Evolutionary conservation across 1,140 invertebrate species (phyloP).

Genomic region (Sarcophaga bullata): DNA sequence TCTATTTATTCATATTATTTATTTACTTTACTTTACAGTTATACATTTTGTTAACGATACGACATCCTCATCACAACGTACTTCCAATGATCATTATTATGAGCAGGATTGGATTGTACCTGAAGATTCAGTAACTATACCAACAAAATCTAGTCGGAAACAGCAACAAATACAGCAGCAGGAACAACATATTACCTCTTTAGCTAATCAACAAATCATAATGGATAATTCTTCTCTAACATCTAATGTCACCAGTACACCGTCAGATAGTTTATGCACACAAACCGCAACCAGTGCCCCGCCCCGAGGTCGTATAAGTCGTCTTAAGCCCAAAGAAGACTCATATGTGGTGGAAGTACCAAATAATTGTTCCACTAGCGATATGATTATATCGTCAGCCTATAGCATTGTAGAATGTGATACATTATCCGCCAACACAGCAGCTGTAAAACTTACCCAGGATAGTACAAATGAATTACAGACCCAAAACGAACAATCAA

Average conservation of each 20-base stretch:
- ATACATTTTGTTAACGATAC: constrained; percentile 39
- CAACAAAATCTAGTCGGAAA: constrained; percentile 43
- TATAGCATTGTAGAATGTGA: constrained; percentile 48
- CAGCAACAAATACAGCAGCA: constrained; percentile 41
- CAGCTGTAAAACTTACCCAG: constrained; percentile 45
- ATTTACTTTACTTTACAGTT: constrained; percentile 33
- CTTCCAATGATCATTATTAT: constrained; percentile 57
- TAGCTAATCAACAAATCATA: constrained; percentile 2
- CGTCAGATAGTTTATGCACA: constrained; percentile 45
- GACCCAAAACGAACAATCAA: background rate
- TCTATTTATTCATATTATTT: background rate
- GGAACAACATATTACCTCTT: constrained; percentile 27
- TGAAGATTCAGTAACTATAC: constrained; percentile 42
- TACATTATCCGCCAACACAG: constrained; percentile 31
- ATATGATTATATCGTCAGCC: background rate
- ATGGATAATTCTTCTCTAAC: constrained; percentile 13
- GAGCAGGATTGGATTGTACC: constrained; percentile 57
- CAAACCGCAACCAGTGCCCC: constrained; percentile 34
- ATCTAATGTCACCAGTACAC: constrained; percentile 34
- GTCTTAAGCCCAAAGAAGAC: constrained; percentile 59
- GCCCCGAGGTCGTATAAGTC: constrained; percentile 56
- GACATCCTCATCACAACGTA: constrained; percentile 39
- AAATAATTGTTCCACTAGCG: constrained; percentile 9
- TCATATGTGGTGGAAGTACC: constrained; percentile 32
- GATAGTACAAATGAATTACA: constrained; percentile 39